Evolutionary conservation across 2,797 vertebrate genomes (phyloP).

Genomic region (Bovichtus variegatus): DNA sequence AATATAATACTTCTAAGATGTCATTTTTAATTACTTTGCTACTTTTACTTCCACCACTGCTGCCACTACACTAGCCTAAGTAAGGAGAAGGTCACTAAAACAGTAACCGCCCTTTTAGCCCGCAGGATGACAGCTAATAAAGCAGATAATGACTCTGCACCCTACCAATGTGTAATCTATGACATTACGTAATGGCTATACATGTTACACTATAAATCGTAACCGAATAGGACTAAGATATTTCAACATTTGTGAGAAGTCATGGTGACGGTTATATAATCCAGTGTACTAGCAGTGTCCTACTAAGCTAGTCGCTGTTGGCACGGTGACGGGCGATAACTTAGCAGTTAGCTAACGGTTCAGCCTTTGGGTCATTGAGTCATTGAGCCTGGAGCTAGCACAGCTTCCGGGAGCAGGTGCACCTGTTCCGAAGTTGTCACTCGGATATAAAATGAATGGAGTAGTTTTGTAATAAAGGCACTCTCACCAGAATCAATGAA

Average conservation of each 20-base stretch:
- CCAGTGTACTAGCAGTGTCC: not conserved
- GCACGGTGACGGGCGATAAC: not conserved
- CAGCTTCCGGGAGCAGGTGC: accelerated
- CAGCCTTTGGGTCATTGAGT: not conserved
- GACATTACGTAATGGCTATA: not conserved
- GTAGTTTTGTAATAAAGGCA: not conserved
- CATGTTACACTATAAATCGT: accelerated
- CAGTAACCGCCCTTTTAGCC: not conserved
- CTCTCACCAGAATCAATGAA: conserved; percentile 59
- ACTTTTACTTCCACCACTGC: too few relatives aligned
- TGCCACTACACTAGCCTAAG: not conserved
- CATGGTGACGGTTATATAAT: not conserved
- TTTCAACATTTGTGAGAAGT: not conserved
- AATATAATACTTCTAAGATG: not conserved
- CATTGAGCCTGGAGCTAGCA: too few relatives aligned
- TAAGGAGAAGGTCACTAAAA: not conserved
- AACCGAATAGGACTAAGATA: accelerated
- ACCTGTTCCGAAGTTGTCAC: not conserved
- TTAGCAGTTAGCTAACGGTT: conserved; percentile 15
- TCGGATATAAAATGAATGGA: not conserved
- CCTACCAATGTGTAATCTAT: not conserved
- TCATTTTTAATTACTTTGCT: not conserved
- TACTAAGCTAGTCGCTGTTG: not conserved
- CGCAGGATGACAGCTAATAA: not conserved
- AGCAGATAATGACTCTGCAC: conserved; percentile 38